A percentile compares a stretch with the other conserved stretches of the same genome.
These are phyloP conservation scores for Cephus cinctus DNA, from an alignment of 1,140 invertebrate species.

Conservation along the genomic window DNA sequence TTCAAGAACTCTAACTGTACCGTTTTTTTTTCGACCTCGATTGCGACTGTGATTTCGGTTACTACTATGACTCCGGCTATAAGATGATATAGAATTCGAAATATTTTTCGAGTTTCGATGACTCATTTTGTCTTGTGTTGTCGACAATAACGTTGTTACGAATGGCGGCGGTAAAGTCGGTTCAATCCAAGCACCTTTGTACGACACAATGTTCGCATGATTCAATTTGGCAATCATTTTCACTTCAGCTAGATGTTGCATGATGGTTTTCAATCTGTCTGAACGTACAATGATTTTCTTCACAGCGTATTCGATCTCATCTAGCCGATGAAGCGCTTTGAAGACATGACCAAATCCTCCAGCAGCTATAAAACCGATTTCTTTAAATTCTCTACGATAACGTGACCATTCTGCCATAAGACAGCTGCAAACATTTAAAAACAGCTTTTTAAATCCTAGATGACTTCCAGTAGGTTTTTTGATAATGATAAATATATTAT, in stretches of 20 bases:
- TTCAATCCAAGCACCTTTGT: slow-evolving; percentile 83
- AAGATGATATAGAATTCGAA: too few relatives aligned
- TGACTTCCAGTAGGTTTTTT: not conserved
- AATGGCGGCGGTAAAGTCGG: slow-evolving; percentile 31
- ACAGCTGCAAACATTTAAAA: slow-evolving; percentile 7
- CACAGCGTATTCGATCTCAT: slow-evolving; percentile 76
- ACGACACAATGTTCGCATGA: slow-evolving; percentile 80
- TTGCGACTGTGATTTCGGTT: too few relatives aligned
- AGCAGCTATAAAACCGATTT: slow-evolving; percentile 68
- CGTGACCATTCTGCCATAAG: slow-evolving; percentile 60
- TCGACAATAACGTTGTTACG: slow-evolving; percentile 8
- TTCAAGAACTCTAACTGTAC: too few relatives aligned
- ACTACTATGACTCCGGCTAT: too few relatives aligned
- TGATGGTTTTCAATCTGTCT: slow-evolving; percentile 60
- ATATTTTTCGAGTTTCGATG: too few relatives aligned
- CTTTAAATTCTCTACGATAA: slow-evolving; percentile 74
- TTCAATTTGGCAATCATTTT: slow-evolving; percentile 75
- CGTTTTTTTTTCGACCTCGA: too few relatives aligned
- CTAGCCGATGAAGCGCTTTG: slow-evolving; percentile 68
- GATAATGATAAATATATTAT: not conserved
- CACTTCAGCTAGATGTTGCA: slow-evolving; percentile 71
- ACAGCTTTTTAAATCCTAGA: not conserved
- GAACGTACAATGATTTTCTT: slow-evolving; percentile 75
- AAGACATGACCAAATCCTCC: slow-evolving; percentile 75
- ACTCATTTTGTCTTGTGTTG: not conserved